Conservation (phyloP, 92 coral and sea anemone genomes). For the Parazoanthus darwini region DNA sequence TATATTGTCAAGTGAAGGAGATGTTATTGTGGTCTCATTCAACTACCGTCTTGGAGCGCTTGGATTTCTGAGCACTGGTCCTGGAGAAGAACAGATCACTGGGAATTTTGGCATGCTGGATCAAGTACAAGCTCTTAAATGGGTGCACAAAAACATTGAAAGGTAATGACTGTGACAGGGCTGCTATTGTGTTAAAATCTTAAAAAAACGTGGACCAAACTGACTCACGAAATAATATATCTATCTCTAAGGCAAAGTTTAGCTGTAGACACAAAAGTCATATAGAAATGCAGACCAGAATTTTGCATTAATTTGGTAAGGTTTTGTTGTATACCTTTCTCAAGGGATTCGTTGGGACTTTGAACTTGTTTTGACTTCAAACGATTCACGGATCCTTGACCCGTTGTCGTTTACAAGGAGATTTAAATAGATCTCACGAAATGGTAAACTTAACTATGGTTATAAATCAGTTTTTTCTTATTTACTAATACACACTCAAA, state of each 20-base stretch:
- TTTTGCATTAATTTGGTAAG: background rate
- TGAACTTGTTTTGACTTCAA: background rate
- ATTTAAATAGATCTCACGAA: background rate
- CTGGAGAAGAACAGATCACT: conserved; percentile 3
- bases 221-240: too few species aligned
- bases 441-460: too few species aligned
- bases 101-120: conserved; percentile 59
- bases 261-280: background rate
- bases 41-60: conserved; percentile 57
- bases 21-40: conserved; percentile 49
- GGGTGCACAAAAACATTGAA: conserved; percentile 49
- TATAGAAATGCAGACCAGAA: background rate
- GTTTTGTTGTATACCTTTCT: too few species aligned
- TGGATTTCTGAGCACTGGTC: conserved; percentile 48
- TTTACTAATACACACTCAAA: background rate
- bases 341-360: background rate
- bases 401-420: background rate
- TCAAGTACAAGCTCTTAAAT: conserved; percentile 49
- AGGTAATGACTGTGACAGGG: conserved; percentile 11
- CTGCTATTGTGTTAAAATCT: background rate
- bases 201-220: too few species aligned
- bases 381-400: background rate
- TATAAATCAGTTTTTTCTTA: too few species aligned
- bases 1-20: conserved; percentile 39
- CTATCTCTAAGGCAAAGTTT: background rate